These are phyloP conservation scores for Portunus trituberculatus DNA, from an alignment of 1,140 invertebrate genomes.

Conservation along the genomic window DNA sequence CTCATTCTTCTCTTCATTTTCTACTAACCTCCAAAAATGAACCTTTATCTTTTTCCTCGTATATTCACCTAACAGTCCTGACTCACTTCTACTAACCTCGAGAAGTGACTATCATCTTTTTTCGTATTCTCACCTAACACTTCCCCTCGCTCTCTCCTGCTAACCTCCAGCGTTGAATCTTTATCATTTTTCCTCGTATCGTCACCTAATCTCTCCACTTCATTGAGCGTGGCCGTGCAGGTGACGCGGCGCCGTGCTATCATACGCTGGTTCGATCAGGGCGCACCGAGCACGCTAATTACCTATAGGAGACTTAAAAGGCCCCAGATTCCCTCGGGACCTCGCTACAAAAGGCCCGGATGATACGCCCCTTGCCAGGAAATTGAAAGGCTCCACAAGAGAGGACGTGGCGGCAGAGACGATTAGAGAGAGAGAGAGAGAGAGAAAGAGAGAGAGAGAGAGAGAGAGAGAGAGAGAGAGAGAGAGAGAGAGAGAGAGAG, in stretches of 20 bases:
- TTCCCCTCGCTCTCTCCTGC: neutral
- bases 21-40: no score
- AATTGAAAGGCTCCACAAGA: neutral
- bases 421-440: neutral
- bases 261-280: neutral
- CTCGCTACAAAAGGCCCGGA: neutral
- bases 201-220: neutral
- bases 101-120: neutral
- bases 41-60: neutral
- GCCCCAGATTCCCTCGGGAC: neutral
- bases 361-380: neutral
- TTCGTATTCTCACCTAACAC: neutral
- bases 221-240: neutral
- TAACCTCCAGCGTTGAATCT: neutral
- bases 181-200: neutral
- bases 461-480: slow-evolving; percentile 18
- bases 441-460: neutral
- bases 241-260: neutral
- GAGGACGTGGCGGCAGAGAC: neutral
- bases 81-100: no score
- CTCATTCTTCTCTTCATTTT: no score
- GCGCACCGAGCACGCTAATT: neutral
- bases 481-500: slow-evolving; percentile 18
- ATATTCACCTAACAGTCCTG: neutral
- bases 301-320: slow-evolving; percentile 13